Conservation (phyloP, 2,113 vertebrate genomes). For the Polypterus senegalus region DNA sequence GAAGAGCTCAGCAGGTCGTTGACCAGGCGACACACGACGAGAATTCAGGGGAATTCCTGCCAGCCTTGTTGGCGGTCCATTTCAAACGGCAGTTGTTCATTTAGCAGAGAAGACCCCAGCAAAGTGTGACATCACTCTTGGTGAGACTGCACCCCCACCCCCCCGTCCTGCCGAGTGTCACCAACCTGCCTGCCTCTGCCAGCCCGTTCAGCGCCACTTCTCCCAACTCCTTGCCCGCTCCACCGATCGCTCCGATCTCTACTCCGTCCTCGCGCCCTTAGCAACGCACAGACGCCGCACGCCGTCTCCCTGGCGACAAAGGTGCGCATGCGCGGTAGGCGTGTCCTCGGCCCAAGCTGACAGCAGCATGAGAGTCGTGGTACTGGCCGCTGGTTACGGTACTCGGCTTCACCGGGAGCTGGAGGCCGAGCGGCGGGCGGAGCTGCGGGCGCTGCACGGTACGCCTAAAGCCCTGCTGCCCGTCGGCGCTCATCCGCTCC, state of each 20-base stretch:
- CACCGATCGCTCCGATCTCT: background rate
- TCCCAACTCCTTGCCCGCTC: background rate
- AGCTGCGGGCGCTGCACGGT: slow-evolving; percentile 36
- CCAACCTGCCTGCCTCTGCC: background rate
- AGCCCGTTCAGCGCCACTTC: background rate
- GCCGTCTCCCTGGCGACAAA: background rate
- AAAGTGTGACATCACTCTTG: too few relatives aligned
- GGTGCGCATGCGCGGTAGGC: background rate
- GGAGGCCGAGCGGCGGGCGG: slow-evolving; percentile 32
- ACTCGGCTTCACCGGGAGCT: slow-evolving; percentile 56
- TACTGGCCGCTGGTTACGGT: slow-evolving; percentile 63
- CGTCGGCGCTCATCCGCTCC: slow-evolving; percentile 36
- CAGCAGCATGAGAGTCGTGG: slow-evolving; percentile 50
- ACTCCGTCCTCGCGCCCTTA: too few relatives aligned
- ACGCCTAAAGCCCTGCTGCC: slow-evolving; percentile 54
- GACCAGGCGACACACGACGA: too few relatives aligned
- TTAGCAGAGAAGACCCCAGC: too few relatives aligned
- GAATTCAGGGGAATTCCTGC: too few relatives aligned
- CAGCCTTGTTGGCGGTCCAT: too few relatives aligned
- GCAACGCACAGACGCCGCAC: background rate
- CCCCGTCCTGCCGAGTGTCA: too few relatives aligned
- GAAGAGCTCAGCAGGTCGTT: too few relatives aligned
- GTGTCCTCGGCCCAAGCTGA: background rate
- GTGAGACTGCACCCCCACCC: too few relatives aligned
- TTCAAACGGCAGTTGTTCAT: too few relatives aligned